Base-by-base conservation (phyloP, 2,888 invertebrate genomes). In the Limnephilus auricula region DNA sequence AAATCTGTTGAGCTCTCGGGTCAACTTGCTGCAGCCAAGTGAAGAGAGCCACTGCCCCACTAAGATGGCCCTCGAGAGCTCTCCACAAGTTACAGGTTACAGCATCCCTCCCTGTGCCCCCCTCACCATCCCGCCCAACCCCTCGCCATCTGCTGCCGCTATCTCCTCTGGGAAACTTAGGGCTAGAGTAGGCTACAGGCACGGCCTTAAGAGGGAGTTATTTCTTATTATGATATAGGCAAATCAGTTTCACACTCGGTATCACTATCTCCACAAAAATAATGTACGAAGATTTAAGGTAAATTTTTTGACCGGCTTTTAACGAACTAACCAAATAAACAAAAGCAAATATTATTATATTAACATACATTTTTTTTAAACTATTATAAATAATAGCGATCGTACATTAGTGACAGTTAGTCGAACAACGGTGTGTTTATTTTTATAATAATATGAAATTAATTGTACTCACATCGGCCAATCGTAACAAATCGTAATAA, bases 31-130 rank as follows among this genome's bases (percentile, higher is more conserved):
- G 87, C 32, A 79, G 88, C 65, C 78, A 65, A 40, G 65, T 85
- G 90, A 79, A 91, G 91, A 79, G 92, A 90, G 91, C 91, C 85
- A 91, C 87, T 92, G 90, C 89, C 84, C 88, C 90, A 79, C 89
- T 85, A 91, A 91, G 91, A 92, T 79, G 92, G 92, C 89, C 87
- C 85, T 82, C 31, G 84, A 92, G 90, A 89, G 86, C 84, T 79
- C 92, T 92, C 89, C 79, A 92, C 65, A 89, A 89, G 90, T 88
- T 88, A 89, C 65, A 65, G 65, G 65, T 65, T 86, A 80, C 84
- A 83, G 79, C 31, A 85, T 86, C 91, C 40, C 83, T 34, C 82
- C 34, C 86, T n/a, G 2, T 34, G 2, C 85, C 31, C 50, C 18
- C 45, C 86, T 18, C 30, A 30, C 85, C 40, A 12, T 40, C 40